A percentile compares a stretch with the other conserved stretches of the same genome.
Evolutionary conservation across 2,888 invertebrate genomes (phyloP).

Genomic region (Adelognathus sp.): DNA sequence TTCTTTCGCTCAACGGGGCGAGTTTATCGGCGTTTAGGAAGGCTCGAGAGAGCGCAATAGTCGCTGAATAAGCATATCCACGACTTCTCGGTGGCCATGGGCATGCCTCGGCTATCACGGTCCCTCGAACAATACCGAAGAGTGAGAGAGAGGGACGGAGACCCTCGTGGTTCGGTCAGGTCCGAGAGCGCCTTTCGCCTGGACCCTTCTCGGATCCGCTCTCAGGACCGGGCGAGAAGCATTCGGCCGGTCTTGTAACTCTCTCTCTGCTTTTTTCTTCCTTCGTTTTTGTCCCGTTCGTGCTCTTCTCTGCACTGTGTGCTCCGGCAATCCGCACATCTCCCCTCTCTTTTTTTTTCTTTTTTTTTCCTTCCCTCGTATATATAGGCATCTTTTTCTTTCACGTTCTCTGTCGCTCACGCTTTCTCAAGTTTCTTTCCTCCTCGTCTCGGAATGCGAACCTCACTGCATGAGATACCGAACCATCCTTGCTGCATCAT

Average conservation of each 20-base stretch:
- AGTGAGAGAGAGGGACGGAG: constrained; percentile 13
- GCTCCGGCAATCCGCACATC: neutral
- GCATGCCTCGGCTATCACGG: constrained; percentile 55
- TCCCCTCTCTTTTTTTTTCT: constrained; percentile 6
- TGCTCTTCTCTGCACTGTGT: neutral
- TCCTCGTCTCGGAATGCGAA: constrained; percentile 56
- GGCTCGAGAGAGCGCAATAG: constrained; percentile 13
- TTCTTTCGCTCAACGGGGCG: neutral
- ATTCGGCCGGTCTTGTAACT: constrained; percentile 26
- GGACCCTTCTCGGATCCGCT: constrained; percentile 43
- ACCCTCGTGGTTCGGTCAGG: constrained; percentile 32
- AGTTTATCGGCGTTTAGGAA: neutral
- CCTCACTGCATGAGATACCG: constrained; percentile 40
- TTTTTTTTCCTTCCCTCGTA: neutral
- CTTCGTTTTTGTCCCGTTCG: constrained; percentile 10
- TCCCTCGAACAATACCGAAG: constrained; percentile 54
- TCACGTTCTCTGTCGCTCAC: constrained; percentile 17
- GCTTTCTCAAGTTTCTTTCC: constrained; percentile 21
- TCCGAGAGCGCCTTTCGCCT: constrained; percentile 49
- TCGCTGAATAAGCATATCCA: constrained; percentile 39
- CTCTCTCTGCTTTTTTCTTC: constrained; percentile 14
- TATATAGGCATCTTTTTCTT: too few relatives aligned
- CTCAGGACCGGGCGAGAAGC: constrained; percentile 37
- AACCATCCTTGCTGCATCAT: constrained; percentile 43
- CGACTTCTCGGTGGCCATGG: constrained; percentile 51